Evolutionary conservation across 1,140 invertebrate genomes (phyloP), one percentile per base, ranked within the genome.

Genomic region (Leguminivora glycinivorella): DNA sequence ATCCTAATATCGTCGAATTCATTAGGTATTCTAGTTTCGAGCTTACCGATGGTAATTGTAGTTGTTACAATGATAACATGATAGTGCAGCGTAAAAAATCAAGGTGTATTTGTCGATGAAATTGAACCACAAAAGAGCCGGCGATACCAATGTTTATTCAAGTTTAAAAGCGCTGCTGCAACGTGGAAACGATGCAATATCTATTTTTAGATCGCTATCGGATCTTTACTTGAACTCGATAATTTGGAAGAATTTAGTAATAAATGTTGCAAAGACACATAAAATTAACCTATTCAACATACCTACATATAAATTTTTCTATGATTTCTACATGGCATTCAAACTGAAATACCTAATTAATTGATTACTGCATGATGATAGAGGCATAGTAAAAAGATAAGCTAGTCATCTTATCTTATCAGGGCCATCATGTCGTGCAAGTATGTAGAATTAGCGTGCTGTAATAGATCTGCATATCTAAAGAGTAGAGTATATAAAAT

Each of bases 381-480:
- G 4, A 7, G 26, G 26, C 25, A 17, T 29, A 29, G 12, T 60
- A 60, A 60, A 17, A 29, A 63, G 12, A 29, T 31, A 26, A n/a
- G 24, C 29, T 38, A 69, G 19, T 60, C 25, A 47, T 29, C 29
- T 29, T 71, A 75, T 72, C 74, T 75, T 75, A 75, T 75, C 74
- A 67, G 12, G 58, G 70, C 70, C 68, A 63, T 63, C 58, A 17
- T 31, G 58, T 2, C 40, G 5, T 43, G 40, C 14, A 38, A 14
- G 12, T 43, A 17, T 63, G 17, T 63, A 31, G 29, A 29, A 2
- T 29, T 31, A 26, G 58, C 14, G 58, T 17, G 58, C 12, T 7
- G 17, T 25, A 63, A 29, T 4, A 9, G n/a, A 19, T 52, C n/a
- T n/a, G n/a, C n/a, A n/a, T n/a, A n/a, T n/a, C n/a, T n/a, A n/a